phyloP scores from a whole-genome alignment of 2,888 invertebrate species.

The Copidosoma aretas region DNA sequence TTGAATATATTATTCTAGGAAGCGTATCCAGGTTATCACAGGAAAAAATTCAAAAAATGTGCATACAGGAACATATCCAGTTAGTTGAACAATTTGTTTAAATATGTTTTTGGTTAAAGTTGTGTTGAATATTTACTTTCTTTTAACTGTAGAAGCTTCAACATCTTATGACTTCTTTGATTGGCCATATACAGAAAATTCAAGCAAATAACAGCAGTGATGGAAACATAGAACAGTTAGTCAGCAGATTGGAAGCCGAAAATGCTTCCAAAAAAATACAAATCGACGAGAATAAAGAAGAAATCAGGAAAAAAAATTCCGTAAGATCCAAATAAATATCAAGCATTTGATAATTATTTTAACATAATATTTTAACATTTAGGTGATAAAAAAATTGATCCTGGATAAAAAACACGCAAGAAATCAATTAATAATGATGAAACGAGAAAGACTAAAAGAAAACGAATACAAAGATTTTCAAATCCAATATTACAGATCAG shows the following conservation, averaged over 20 bases:
- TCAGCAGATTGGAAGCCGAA: too few species aligned
- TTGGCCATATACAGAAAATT: background rate
- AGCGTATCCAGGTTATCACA: too few species aligned
- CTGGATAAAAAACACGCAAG: background rate
- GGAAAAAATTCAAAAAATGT: background rate
- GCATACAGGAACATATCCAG: background rate
- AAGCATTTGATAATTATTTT: too few species aligned
- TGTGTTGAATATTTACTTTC: background rate
- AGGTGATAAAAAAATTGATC: slow-evolving; percentile 1
- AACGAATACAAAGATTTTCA: slow-evolving; percentile 1
- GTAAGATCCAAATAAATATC: too few species aligned
- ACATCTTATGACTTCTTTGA: background rate
- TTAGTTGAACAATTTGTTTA: background rate
- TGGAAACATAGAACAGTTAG: too few species aligned
- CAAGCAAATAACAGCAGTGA: background rate
- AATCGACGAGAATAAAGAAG: background rate
- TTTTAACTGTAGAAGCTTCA: background rate
- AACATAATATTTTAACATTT: background rate
- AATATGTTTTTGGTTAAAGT: background rate
- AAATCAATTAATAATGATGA: background rate
- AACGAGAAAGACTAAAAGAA: background rate
- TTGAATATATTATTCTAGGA: background rate
- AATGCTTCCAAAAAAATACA: too few species aligned
- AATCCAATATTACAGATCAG: slow-evolving; percentile 5
- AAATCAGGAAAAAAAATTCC: background rate